Evolutionary conservation across 2,888 invertebrate species (phyloP).

Genomic region (Cheilosia pagana): DNA sequence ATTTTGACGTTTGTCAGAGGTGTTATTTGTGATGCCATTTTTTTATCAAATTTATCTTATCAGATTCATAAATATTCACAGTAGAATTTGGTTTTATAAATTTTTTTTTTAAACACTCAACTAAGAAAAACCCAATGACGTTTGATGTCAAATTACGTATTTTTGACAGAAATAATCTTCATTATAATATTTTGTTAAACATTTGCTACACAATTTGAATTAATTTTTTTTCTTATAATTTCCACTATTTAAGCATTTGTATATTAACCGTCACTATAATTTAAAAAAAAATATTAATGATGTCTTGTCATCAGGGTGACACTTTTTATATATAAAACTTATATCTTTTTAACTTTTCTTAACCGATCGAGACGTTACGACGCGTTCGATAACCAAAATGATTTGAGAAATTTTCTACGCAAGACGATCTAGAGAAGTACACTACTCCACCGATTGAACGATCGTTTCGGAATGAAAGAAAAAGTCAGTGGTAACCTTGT

Average conservation of each 20-base stretch:
- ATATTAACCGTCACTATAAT: constrained; percentile 9
- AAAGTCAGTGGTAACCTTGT: constrained; percentile 77
- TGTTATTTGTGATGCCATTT: constrained; percentile 35
- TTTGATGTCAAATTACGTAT: constrained; percentile 11
- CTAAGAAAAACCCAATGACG: background rate
- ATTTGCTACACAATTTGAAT: constrained; percentile 17
- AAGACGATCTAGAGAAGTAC: constrained; percentile 55
- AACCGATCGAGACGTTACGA: constrained; percentile 34
- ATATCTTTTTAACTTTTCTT: constrained; percentile 3
- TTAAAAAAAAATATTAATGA: constrained; percentile 14
- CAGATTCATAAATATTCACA: constrained; percentile 58
- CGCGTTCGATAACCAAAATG: constrained; percentile 33
- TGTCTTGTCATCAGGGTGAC: constrained; percentile 41
- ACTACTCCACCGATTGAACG: constrained; percentile 81
- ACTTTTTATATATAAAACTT: background rate
- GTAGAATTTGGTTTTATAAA: constrained; percentile 45
- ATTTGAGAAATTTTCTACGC: constrained; percentile 24
- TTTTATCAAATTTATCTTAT: constrained; percentile 18
- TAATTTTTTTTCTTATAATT: constrained; percentile 4
- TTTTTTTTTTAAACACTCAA: constrained; percentile 13
- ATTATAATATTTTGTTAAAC: constrained; percentile 15
- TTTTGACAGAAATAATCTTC: constrained; percentile 42
- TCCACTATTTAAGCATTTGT: background rate
- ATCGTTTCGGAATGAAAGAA: constrained; percentile 82
- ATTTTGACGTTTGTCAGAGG: constrained; percentile 49